These are phyloP conservation scores for Drosophila parthenogenetica DNA, from an alignment of 2,888 invertebrate genomes.

Conservation along the genomic window DNA sequence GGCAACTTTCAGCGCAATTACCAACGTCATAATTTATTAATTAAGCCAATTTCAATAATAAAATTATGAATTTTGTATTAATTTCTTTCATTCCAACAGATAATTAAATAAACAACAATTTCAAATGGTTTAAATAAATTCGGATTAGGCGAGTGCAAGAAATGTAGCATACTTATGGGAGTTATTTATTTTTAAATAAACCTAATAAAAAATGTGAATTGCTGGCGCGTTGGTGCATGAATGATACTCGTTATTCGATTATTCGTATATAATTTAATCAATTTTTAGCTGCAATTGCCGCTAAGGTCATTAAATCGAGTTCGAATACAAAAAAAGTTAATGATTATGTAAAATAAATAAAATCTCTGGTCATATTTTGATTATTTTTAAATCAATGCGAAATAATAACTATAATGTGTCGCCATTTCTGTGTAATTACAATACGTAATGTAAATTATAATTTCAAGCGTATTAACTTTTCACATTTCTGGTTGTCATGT, in stretches of 20 bases:
- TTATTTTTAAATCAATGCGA: slow-evolving; percentile 15
- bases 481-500: slow-evolving; percentile 37
- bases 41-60: slow-evolving; percentile 1
- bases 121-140: not conserved
- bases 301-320: slow-evolving; percentile 43
- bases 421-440: slow-evolving; percentile 48
- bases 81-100: not conserved
- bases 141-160: not conserved
- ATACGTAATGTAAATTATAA: slow-evolving; percentile 56
- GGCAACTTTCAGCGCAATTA: not conserved
- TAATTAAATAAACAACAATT: slow-evolving; percentile 25
- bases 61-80: not conserved
- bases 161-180: slow-evolving; percentile 45
- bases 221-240: slow-evolving; percentile 31
- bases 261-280: slow-evolving; percentile 63
- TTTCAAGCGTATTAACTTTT: slow-evolving; percentile 54
- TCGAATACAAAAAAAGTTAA: not conserved
- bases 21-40: slow-evolving; percentile 1
- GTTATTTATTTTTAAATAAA: slow-evolving; percentile 5
- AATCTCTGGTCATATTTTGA: not conserved
- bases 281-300: slow-evolving; percentile 38
- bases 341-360: not conserved
- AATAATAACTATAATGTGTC: slow-evolving; percentile 17
- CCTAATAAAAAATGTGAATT: slow-evolving; percentile 2
- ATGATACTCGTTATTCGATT: slow-evolving; percentile 57